Conservation (phyloP, 1,140 invertebrate species). For the Rhynchophorus ferrugineus region DNA sequence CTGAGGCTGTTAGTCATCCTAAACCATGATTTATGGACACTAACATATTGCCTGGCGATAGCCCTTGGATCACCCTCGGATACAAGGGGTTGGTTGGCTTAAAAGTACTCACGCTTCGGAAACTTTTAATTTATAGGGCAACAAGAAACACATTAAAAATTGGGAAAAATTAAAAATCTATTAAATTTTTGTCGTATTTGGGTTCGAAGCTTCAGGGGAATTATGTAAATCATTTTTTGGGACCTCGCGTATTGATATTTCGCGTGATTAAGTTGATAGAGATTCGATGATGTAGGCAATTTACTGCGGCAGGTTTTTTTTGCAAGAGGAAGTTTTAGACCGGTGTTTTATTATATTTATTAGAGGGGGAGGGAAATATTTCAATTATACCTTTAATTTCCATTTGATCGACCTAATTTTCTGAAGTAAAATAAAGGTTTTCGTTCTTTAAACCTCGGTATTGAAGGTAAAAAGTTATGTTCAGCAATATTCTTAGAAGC, state of each 20-base stretch:
- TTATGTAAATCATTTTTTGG: background rate
- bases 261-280: background rate
- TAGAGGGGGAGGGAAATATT: constrained; percentile 21
- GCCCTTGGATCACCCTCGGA: constrained; percentile 18
- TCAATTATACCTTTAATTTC: no score
- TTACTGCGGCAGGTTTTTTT: background rate
- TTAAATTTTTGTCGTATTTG: no score
- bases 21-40: constrained; percentile 42
- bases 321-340: no score
- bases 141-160: background rate
- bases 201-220: no score
- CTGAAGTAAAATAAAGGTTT: no score
- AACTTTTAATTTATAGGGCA: background rate
- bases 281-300: background rate
- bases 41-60: constrained; percentile 39
- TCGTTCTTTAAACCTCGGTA: no score
- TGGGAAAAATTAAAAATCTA: background rate
- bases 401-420: no score
- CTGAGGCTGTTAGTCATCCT: constrained; percentile 42
- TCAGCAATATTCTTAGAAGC: no score
- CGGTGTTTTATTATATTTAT: no score
- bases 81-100: constrained; percentile 19
- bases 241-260: background rate
- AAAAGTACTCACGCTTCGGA: constrained; percentile 1
- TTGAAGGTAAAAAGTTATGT: no score